phyloP scores from a whole-genome alignment of 2,113 vertebrate genomes.

The Proteles cristata region DNA sequence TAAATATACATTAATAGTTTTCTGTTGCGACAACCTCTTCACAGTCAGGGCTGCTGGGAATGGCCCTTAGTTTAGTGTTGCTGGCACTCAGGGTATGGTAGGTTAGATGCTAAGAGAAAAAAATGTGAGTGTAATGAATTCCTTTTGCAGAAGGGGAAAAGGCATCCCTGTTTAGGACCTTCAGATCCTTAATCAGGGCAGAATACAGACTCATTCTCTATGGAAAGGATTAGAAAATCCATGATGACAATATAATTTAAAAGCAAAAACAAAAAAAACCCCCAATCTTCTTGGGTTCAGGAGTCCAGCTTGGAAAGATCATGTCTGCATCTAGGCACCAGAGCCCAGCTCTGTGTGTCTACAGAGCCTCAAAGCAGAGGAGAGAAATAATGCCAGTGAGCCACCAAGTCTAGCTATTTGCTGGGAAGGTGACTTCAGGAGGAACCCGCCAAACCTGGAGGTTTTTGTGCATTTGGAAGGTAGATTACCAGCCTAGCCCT shows the following conservation, averaged over 20 bases:
- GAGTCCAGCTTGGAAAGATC: not conserved
- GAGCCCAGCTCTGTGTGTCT: not conserved
- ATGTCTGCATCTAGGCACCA: not conserved
- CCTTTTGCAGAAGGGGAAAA: not conserved
- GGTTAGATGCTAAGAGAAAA: not conserved
- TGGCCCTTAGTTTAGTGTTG: not conserved
- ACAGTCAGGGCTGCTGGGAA: not conserved
- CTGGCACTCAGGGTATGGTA: not conserved
- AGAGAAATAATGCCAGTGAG: not conserved
- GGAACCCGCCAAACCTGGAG: not conserved
- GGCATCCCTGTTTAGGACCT: not conserved
- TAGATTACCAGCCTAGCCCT: not conserved
- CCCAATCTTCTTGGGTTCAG: not conserved
- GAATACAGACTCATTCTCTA: not conserved
- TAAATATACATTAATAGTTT: not conserved
- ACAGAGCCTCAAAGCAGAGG: not conserved
- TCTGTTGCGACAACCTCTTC: not conserved
- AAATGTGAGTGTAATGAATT: not conserved
- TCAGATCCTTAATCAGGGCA: slow-evolving; percentile 25
- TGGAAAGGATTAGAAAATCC: slow-evolving; percentile 31
- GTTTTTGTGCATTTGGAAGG: not conserved
- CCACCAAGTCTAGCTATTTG: not conserved
- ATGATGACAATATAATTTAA: not conserved
- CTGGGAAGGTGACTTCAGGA: not conserved
- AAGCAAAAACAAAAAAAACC: not conserved